Evolutionary conservation across 2,797 vertebrate genomes (phyloP), one percentile per base, ranked within the genome.

Genomic region (Alca torda): DNA sequence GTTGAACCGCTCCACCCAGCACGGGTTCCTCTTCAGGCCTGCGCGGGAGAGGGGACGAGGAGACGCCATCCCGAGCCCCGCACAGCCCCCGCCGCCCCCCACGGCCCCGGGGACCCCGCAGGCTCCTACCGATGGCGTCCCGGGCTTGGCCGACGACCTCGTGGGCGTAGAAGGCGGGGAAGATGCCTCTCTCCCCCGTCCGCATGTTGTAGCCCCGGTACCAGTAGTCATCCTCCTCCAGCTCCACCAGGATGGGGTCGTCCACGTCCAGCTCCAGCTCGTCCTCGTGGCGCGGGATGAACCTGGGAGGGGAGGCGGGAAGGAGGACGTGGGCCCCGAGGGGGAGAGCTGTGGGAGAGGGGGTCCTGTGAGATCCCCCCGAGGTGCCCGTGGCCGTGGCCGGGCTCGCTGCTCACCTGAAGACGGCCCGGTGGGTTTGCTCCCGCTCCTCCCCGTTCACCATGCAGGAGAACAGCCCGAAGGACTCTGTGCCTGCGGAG

Each of bases 171-270:
- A 99, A 99, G 51, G 99, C 99, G 0, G 99, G 99, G 93, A 99
- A 99, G 86, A 99, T 99, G 5, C 99, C 99, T 12, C 98, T 97
- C 96, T 99, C 99, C 16, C 99, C 99, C 0, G 99, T 99, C 19
- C 99, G 98, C 99, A 99, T 99, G 97, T 99, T 99, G 96, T 99
- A 99, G 28, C 99, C 99, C 35, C 99, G 98, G 97, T 99, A 99
- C 99, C 99, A 99, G 97, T 99, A 99, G 96, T 99, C 99, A 10
- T 99, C 99, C 93, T 99, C 99, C 95, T 99, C 99, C 60, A 99
- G 98, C 96, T 99, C 99, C 92, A 99, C 99, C 76, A 98, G 98
- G 87, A 99, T 97, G 1, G 99, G 99, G 87, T 99, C 99, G 0
- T 99, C 99, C 96, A 99, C 99, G 0, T 99, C 99, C 46, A 99